Conservation (phyloP, 2,888 invertebrate species). For the Trilocha varians region DNA sequence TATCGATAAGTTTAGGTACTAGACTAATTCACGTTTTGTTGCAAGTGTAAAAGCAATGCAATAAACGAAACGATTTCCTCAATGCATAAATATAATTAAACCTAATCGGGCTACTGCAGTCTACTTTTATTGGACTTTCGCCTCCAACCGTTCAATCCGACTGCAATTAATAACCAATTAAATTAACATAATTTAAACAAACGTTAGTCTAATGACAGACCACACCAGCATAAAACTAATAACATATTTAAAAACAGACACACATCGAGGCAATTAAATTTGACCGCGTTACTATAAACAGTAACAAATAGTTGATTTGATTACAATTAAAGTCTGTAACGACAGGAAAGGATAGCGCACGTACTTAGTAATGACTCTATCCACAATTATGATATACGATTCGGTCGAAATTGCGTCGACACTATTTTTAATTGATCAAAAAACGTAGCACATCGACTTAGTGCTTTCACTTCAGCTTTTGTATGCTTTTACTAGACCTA, state of each 20-base stretch:
- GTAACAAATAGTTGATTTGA: conserved; percentile 62
- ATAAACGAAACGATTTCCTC: background rate
- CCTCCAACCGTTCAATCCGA: background rate
- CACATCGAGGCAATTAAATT: conserved; percentile 69
- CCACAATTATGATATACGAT: background rate
- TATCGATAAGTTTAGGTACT: too few relatives aligned
- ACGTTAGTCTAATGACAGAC: conserved; percentile 49
- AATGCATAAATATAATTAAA: background rate
- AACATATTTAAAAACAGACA: conserved; percentile 47
- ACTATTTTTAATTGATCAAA: too few relatives aligned
- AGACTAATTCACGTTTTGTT: too few relatives aligned
- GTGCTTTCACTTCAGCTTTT: too few relatives aligned
- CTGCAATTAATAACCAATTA: conserved; percentile 32
- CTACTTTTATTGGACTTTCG: background rate
- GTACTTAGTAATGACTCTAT: conserved; percentile 22
- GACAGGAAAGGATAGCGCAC: conserved; percentile 58
- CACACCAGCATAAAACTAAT: conserved; percentile 57
- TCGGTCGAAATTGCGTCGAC: too few relatives aligned
- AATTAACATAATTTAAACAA: conserved; percentile 51
- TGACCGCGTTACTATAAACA: conserved; percentile 68
- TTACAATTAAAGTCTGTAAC: conserved; percentile 68
- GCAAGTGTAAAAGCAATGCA: too few relatives aligned
- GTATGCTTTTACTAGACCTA: too few relatives aligned
- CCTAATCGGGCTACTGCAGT: background rate
- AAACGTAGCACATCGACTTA: too few relatives aligned